Percentiles rank a stretch among this genome's conserved stretches.
phyloP scores from a whole-genome alignment of 2,888 invertebrate species.

The Caenorhabditis sp. region DNA sequence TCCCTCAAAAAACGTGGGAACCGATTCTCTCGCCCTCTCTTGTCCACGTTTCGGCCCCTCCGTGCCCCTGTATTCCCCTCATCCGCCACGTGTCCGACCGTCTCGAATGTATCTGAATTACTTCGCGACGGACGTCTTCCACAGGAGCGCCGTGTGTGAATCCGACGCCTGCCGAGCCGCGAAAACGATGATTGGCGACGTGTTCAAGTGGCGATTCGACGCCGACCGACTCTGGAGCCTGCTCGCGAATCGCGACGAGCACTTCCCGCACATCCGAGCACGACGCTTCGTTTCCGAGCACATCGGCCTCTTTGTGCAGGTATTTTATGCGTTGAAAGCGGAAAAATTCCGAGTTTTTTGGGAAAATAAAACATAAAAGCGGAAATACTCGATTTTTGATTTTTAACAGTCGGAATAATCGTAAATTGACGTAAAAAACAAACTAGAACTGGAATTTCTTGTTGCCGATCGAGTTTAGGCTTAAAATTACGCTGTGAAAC shows the following conservation, averaged over 20 bases:
- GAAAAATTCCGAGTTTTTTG: no score
- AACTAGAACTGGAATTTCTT: background rate
- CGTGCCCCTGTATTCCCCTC: background rate
- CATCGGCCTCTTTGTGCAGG: slow-evolving; percentile 31
- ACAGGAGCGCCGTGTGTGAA: slow-evolving; percentile 43
- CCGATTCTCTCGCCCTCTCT: background rate
- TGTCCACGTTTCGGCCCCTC: background rate
- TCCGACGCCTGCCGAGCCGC: slow-evolving; percentile 24
- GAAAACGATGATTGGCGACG: slow-evolving; percentile 32
- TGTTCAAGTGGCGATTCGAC: slow-evolving; percentile 44
- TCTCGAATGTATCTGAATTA: slow-evolving; percentile 35
- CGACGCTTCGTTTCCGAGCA: slow-evolving; percentile 17
- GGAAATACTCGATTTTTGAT: no score
- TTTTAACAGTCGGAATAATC: no score
- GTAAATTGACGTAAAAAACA: no score
- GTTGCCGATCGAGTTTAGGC: no score
- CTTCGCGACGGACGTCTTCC: slow-evolving; percentile 34
- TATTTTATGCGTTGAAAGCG: background rate
- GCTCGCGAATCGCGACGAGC: slow-evolving; percentile 29
- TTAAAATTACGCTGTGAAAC: background rate
- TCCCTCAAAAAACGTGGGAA: background rate
- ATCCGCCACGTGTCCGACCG: background rate
- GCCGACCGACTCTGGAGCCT: slow-evolving; percentile 28
- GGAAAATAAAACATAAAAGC: no score
- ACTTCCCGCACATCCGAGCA: slow-evolving; percentile 31